These are phyloP conservation scores for Athalia cordata DNA, from an alignment of 2,888 invertebrate genomes.

Conservation along the genomic window DNA sequence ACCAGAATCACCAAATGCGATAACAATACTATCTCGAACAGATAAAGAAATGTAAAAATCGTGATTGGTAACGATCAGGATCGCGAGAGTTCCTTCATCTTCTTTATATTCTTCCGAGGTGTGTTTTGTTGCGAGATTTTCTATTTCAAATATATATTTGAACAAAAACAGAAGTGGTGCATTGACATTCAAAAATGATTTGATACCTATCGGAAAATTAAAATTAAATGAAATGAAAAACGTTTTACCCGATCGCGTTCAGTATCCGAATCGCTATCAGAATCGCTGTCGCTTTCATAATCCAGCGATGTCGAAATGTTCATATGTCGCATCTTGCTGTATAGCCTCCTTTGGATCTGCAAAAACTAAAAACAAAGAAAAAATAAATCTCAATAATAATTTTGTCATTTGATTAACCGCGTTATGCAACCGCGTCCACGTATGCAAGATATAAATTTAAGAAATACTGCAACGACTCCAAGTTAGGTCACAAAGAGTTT, in stretches of 20 bases:
- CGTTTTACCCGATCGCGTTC: conserved; percentile 75
- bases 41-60: no score
- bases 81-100: no score
- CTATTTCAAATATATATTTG: no score
- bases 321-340: conserved; percentile 63
- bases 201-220: no score
- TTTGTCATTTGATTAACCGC: neutral
- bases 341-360: conserved; percentile 58
- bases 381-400: neutral
- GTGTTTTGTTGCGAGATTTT: no score
- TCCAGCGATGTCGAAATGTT: conserved; percentile 51
- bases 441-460: neutral
- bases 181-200: no score
- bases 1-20: no score
- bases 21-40: no score
- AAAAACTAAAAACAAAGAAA: conserved; percentile 53
- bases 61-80: no score
- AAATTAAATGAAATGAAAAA: conserved; percentile 27
- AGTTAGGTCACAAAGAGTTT: conserved; percentile 17
- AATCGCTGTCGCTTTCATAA: conserved; percentile 76
- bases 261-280: conserved; percentile 78
- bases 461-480: neutral
- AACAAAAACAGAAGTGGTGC: no score
- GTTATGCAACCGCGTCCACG: neutral
- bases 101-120: no score